Evolutionary conservation across 2,888 invertebrate genomes (phyloP).

Genomic region (Ectemnius cavifrons): DNA sequence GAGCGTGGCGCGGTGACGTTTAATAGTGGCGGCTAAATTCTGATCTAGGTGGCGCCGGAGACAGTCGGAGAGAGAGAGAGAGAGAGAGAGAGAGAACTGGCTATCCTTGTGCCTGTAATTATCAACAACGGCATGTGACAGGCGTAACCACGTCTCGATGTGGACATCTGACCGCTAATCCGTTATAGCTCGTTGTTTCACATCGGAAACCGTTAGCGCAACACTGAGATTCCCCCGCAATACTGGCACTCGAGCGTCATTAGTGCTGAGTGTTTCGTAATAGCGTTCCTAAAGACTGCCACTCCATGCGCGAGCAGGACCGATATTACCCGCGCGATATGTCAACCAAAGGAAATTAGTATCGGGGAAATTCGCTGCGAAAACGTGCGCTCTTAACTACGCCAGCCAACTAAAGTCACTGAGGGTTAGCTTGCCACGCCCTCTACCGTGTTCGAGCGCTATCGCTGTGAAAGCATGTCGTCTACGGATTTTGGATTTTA

Average conservation of each 20-base stretch:
- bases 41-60: slow-evolving; percentile 18
- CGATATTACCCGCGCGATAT: background rate
- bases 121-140: slow-evolving; percentile 48
- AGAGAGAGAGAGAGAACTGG: too few relatives aligned
- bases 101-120: slow-evolving; percentile 37
- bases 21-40: slow-evolving; percentile 19
- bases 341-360: background rate
- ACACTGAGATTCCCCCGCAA: slow-evolving; percentile 29
- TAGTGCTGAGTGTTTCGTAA: slow-evolving; percentile 12
- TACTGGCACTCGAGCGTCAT: slow-evolving; percentile 28
- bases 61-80: too few relatives aligned
- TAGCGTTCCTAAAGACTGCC: slow-evolving; percentile 1
- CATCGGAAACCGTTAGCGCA: slow-evolving; percentile 38
- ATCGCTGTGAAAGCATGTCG: too few relatives aligned
- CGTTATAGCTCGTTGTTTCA: slow-evolving; percentile 47
- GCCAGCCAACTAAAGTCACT: too few relatives aligned
- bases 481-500: too few relatives aligned
- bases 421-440: too few relatives aligned
- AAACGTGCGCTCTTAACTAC: too few relatives aligned
- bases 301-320: background rate
- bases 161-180: slow-evolving; percentile 51
- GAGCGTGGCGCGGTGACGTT: background rate
- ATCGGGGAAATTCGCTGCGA: background rate
- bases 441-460: too few relatives aligned
- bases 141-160: slow-evolving; percentile 47